Base-by-base conservation (phyloP, 2,113 vertebrate genomes). In the Hyla sarda region DNA sequence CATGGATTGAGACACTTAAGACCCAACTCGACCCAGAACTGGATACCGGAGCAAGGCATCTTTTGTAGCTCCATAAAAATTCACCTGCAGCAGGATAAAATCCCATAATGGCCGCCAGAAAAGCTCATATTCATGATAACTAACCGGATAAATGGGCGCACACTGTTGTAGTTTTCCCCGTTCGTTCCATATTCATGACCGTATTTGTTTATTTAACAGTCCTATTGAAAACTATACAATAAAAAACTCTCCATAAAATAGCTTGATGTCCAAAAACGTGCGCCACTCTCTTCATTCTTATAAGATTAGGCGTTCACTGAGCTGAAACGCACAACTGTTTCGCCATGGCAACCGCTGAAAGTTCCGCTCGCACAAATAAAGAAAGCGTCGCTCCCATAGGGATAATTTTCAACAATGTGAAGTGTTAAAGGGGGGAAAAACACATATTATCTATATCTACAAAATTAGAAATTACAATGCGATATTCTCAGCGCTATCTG, bases 251-350 rank as follows among this genome's bases (percentile, higher is more conserved):
- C 32, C 45, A 65, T 52, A 69, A 78, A 78, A 67, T 78, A 85
- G 83, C 47, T 34, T 69, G 73, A 52, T 75, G 74, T 37, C 73
- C 73, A 48, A 78, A 85, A 83, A 52, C 21, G 58, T 69, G 37
- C 5, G 52, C 37, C 34, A 78, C 54, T 67, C 54, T 85, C 74
- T 77, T 78, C 83, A 34, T 84, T 17, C 74, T 89, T 90, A 87
- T 88, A 91, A 87, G 88, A 89, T 89, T 90, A 82, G 86, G 25
- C 67, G 72, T 92, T 89, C 89, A 50, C 88, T 89, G 87, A 89
- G 87, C 88, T 87, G 90, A 90, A 73, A 90, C 87, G 88, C 87
- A 91, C 91, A 91, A 90, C 90, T 90, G 91, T 82, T 85, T 93
- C 92, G 89, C 90, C 88, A 91, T 87, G 87, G 88, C 87, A 91